Evolutionary conservation across 1,140 invertebrate genomes (phyloP).

Genomic region (Leptopilina clavipes): DNA sequence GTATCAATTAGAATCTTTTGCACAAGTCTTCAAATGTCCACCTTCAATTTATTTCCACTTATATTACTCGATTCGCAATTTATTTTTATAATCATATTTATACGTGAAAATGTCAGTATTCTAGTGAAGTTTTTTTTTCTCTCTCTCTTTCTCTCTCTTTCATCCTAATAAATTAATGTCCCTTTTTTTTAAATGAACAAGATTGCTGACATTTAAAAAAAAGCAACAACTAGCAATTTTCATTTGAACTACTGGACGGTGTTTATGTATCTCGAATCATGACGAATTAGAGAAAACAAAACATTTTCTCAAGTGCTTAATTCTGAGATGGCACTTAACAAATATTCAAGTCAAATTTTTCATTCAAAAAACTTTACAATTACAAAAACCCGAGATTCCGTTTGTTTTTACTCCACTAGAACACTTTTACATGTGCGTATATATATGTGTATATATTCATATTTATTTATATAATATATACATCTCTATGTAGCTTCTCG

Average conservation of each 20-base stretch:
- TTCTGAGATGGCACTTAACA: constrained; percentile 26
- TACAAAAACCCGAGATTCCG: neutral
- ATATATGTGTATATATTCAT: constrained; percentile 53
- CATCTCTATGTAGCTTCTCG: constrained; percentile 53
- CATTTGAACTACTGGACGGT: constrained; percentile 25
- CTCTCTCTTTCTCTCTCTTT: no score
- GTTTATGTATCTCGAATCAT: constrained; percentile 15
- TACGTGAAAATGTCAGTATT: constrained; percentile 52
- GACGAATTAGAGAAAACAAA: constrained; percentile 6
- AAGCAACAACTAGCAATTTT: neutral
- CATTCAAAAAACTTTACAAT: neutral
- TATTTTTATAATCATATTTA: constrained; percentile 50
- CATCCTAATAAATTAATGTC: neutral
- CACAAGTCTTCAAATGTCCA: constrained; percentile 47
- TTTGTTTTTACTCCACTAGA: constrained; percentile 11
- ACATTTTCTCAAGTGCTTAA: constrained; percentile 9
- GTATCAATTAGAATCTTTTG: constrained; percentile 33
- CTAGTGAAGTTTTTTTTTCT: constrained; percentile 51
- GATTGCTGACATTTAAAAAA: neutral
- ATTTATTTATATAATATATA: constrained; percentile 51
- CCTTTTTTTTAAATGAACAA: neutral
- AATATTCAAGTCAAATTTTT: neutral
- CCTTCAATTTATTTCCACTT: constrained; percentile 57
- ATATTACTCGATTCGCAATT: constrained; percentile 57
- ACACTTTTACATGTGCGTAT: constrained; percentile 30